These are phyloP conservation scores for Sylvia borin DNA, from an alignment of 2,797 vertebrate species.

Conservation along the genomic window DNA sequence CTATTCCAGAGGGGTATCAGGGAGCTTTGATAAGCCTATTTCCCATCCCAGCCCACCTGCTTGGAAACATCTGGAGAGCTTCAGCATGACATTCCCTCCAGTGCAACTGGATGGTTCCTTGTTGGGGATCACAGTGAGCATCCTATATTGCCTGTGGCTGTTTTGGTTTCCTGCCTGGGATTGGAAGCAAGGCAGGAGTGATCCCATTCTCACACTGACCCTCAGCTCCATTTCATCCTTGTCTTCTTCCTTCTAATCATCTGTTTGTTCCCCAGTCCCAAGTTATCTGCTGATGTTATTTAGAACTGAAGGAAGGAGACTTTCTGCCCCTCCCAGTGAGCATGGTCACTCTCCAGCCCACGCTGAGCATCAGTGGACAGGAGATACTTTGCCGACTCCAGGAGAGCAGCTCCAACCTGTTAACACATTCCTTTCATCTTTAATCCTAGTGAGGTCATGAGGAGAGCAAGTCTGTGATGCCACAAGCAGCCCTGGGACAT, in stretches of 20 bases:
- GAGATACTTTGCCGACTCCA: background rate
- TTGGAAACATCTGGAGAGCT: constrained; percentile 7
- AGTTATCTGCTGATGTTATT: background rate
- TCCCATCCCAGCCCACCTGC: background rate
- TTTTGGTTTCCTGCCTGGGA: background rate
- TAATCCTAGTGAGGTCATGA: background rate
- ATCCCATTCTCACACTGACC: background rate
- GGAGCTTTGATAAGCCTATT: background rate
- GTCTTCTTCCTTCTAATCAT: background rate
- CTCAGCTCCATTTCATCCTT: background rate
- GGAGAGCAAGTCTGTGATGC: background rate
- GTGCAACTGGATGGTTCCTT: background rate
- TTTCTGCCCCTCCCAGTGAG: background rate
- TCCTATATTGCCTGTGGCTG: background rate
- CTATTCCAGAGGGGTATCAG: background rate
- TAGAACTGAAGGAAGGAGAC: background rate
- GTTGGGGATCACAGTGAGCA: background rate
- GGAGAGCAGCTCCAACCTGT: background rate
- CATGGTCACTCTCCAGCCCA: background rate
- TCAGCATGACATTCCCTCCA: background rate
- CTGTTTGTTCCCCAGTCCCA: background rate
- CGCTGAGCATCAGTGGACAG: background rate
- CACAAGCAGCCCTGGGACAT: background rate
- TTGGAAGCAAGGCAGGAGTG: background rate
- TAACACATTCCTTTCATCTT: background rate